Evolutionary conservation across 2,888 invertebrate genomes (phyloP).

Genomic region (Rosalia funebris): DNA sequence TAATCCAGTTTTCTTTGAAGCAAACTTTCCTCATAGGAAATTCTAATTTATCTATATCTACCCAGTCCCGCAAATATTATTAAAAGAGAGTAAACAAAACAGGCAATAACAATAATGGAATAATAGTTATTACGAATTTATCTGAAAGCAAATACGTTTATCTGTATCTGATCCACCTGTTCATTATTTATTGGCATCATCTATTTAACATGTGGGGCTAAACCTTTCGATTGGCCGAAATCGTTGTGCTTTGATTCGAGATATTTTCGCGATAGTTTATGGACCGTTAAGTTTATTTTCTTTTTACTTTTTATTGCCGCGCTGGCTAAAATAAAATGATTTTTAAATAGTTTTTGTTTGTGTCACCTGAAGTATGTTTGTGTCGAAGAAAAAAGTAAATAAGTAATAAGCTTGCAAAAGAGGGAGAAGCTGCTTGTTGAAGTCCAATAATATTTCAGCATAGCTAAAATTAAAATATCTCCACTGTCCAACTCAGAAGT

Average conservation of each 20-base stretch:
- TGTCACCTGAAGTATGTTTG: background rate
- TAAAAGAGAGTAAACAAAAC: too few relatives aligned
- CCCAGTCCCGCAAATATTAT: too few relatives aligned
- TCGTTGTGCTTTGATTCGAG: too few relatives aligned
- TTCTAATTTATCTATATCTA: too few relatives aligned
- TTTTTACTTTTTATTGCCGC: constrained; percentile 1
- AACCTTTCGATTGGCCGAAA: too few relatives aligned
- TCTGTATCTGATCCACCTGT: background rate
- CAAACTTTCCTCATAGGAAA: too few relatives aligned
- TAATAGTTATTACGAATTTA: too few relatives aligned
- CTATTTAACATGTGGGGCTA: background rate
- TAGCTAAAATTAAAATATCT: constrained; percentile 50
- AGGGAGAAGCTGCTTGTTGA: constrained; percentile 5
- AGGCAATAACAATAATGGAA: too few relatives aligned
- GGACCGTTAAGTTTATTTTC: constrained; percentile 6
- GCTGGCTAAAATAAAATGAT: background rate
- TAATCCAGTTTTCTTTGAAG: too few relatives aligned
- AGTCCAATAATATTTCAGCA: constrained; percentile 47
- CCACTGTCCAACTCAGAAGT: constrained; percentile 30
- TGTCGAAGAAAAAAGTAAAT: background rate
- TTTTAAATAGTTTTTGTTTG: constrained; percentile 1
- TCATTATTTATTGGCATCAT: constrained; percentile 1
- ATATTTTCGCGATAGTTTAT: background rate
- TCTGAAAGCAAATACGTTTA: background rate
- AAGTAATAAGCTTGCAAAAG: background rate